Percentiles rank a stretch among this genome's conserved stretches.
Evolutionary conservation across 2,113 vertebrate genomes (phyloP).

Genomic region (Antechinus flavipes): DNA sequence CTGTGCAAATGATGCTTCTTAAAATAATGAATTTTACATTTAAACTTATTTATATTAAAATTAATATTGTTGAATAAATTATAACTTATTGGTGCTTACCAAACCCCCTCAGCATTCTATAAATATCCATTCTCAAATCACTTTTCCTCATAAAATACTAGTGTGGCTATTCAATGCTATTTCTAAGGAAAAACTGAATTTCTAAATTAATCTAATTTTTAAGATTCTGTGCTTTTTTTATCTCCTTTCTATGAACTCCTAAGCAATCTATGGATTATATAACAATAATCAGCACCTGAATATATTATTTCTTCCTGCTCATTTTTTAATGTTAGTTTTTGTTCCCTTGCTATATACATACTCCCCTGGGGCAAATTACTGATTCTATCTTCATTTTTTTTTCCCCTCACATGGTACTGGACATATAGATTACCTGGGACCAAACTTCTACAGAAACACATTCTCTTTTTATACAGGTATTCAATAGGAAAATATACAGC

Average conservation of each 20-base stretch:
- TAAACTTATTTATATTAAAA: background rate
- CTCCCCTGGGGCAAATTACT: background rate
- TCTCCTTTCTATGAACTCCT: background rate
- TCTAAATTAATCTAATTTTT: background rate
- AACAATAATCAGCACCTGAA: background rate
- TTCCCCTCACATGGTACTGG: background rate
- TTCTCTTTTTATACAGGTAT: background rate
- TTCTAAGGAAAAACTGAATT: background rate
- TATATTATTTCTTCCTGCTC: background rate
- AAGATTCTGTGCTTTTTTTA: background rate
- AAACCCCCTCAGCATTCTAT: background rate
- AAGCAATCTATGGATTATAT: background rate
- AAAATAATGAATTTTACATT: background rate
- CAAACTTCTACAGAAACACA: background rate
- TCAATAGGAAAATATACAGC: background rate
- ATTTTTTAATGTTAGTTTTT: background rate
- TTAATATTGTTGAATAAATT: background rate
- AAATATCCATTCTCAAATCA: background rate
- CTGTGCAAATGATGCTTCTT: background rate
- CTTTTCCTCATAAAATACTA: background rate
- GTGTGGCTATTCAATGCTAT: background rate
- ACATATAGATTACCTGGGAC: background rate
- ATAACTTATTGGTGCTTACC: background rate
- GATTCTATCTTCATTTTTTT: background rate
- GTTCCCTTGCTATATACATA: background rate